A percentile compares a stretch with the other conserved stretches of the same genome.
These are phyloP conservation scores for Copidosoma aretas DNA, from an alignment of 2,888 invertebrate species.

Conservation along the genomic window DNA sequence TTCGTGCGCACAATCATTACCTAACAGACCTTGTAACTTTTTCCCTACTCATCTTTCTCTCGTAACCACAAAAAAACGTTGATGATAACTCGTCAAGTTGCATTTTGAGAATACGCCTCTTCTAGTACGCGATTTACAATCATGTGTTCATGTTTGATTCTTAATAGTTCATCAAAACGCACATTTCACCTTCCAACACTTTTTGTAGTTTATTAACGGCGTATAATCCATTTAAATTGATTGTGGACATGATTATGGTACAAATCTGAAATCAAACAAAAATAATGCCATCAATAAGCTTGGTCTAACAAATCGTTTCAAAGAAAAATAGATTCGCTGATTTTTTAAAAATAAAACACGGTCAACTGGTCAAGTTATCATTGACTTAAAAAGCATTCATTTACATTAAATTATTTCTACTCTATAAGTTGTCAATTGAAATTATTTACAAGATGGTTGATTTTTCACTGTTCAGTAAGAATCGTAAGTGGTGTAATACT, in stretches of 20 bases:
- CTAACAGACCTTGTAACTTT: constrained; percentile 41
- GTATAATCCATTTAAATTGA: constrained; percentile 54
- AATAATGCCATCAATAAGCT: constrained; percentile 29
- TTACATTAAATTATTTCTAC: too few species aligned
- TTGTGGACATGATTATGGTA: constrained; percentile 58
- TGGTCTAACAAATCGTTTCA: background rate
- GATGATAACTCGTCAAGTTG: constrained; percentile 53
- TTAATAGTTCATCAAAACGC: constrained; percentile 55
- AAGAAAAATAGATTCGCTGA: background rate
- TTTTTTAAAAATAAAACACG: too few species aligned
- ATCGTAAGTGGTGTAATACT: too few species aligned
- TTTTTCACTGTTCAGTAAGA: too few species aligned
- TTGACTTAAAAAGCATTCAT: too few species aligned
- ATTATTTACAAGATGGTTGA: too few species aligned
- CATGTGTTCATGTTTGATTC: constrained; percentile 50
- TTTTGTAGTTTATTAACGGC: constrained; percentile 52
- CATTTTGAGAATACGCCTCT: constrained; percentile 50
- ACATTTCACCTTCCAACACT: constrained; percentile 54
- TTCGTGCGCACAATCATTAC: constrained; percentile 41
- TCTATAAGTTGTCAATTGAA: too few species aligned
- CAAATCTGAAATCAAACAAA: constrained; percentile 56
- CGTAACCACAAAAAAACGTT: constrained; percentile 41
- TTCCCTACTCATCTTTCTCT: constrained; percentile 46
- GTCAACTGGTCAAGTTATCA: too few species aligned
- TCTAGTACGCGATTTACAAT: constrained; percentile 46